phyloP scores from a whole-genome alignment of 2,113 vertebrate species.

The Gallinago media region DNA sequence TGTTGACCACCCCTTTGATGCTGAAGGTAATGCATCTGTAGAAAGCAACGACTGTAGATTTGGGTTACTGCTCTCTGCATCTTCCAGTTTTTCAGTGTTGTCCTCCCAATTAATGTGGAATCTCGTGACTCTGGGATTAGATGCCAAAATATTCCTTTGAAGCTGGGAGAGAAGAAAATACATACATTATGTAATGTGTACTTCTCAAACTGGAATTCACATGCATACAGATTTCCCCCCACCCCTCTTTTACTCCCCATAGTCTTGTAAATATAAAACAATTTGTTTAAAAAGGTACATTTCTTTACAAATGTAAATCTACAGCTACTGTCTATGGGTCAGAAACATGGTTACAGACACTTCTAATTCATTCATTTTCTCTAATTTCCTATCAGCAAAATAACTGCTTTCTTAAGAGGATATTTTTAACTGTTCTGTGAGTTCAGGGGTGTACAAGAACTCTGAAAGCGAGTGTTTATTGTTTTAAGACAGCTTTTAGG shows the following conservation, averaged over 20 bases:
- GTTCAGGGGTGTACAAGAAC: neutral
- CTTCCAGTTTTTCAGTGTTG: slow-evolving; percentile 86
- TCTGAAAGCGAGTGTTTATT: neutral
- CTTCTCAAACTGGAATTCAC: neutral
- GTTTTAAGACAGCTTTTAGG: neutral
- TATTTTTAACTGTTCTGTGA: neutral
- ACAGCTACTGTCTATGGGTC: neutral
- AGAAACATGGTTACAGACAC: neutral
- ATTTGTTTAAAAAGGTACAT: neutral
- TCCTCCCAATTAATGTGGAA: slow-evolving; percentile 90
- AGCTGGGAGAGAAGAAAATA: slow-evolving; percentile 75
- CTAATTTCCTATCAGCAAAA: neutral
- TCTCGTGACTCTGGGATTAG: slow-evolving; percentile 86
- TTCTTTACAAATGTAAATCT: neutral
- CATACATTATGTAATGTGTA: neutral
- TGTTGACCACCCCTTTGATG: slow-evolving; percentile 84
- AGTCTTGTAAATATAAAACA: neutral
- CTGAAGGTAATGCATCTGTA: slow-evolving; percentile 83
- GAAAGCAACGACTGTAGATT: slow-evolving; percentile 85
- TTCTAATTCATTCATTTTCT: neutral
- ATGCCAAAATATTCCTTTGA: slow-evolving; percentile 87
- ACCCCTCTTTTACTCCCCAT: neutral
- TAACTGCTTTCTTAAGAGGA: neutral
- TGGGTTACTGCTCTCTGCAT: slow-evolving; percentile 83
- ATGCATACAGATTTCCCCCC: neutral